Conservation (phyloP, 2,797 vertebrate species). For the Alectoris magna region DNA sequence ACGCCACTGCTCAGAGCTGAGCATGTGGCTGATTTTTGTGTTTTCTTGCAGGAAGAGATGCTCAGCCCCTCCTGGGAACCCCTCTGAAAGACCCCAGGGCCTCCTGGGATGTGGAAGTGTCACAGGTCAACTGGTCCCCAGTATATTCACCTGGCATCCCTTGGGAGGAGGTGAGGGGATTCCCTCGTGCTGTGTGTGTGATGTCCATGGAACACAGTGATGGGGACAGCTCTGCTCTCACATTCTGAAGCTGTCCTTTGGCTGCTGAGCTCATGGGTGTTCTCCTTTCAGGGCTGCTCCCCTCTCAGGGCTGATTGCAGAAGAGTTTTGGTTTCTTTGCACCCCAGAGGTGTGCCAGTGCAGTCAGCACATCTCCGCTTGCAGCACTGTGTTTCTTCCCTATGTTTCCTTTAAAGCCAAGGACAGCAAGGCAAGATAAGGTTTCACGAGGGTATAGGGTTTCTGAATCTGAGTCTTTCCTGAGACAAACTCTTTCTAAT, state of each 20-base stretch:
- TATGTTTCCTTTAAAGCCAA: slow-evolving; percentile 64
- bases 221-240: neutral
- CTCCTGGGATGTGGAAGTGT: neutral
- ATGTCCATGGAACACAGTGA: accelerated
- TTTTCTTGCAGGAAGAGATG: neutral
- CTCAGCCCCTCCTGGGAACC: neutral
- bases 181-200: accelerated
- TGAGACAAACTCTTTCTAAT: slow-evolving; percentile 64
- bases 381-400: neutral
- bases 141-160: neutral
- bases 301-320: neutral
- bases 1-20: neutral
- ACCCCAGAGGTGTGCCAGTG: neutral
- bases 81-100: neutral
- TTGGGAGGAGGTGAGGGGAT: neutral
- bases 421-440: slow-evolving; percentile 48
- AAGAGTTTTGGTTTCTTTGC: neutral
- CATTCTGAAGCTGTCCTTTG: accelerated
- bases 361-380: neutral
- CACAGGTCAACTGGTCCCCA: accelerated
- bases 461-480: slow-evolving; percentile 77
- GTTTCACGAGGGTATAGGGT: slow-evolving; percentile 66
- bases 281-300: neutral
- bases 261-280: neutral
- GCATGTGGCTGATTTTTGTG: accelerated